Percentiles rank a stretch among this genome's conserved stretches.
Evolutionary conservation across 1,140 invertebrate species (phyloP).

Genomic region (Drosophila orena): DNA sequence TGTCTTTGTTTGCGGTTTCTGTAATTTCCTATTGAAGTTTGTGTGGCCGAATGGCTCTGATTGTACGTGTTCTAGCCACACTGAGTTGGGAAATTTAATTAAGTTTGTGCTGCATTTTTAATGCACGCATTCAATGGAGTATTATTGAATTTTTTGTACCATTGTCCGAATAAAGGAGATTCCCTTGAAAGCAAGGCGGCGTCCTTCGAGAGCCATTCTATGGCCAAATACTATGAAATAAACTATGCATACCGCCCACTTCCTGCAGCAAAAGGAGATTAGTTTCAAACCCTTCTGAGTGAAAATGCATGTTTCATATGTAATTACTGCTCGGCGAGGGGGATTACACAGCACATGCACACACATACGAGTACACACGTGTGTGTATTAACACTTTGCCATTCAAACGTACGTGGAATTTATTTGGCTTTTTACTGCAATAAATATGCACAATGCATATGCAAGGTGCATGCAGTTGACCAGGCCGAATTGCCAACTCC

Average conservation of each 20-base stretch:
- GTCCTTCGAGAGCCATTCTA: slow-evolving; percentile 31
- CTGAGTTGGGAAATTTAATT: slow-evolving; percentile 38
- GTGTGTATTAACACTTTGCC: slow-evolving; percentile 9
- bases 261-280: not conserved
- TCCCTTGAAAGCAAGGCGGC: slow-evolving; percentile 2
- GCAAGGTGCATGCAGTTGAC: slow-evolving; percentile 16
- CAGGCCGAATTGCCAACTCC: slow-evolving; percentile 14
- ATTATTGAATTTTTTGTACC: slow-evolving; percentile 6
- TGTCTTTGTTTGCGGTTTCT: slow-evolving; percentile 5
- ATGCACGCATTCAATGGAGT: slow-evolving; percentile 26
- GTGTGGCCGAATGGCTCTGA: slow-evolving; percentile 11
- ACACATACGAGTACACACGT: not conserved
- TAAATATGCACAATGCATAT: slow-evolving; percentile 26
- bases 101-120: slow-evolving; percentile 42
- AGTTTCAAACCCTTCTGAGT: slow-evolving; percentile 51
- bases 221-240: slow-evolving; percentile 20
- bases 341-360: not conserved
- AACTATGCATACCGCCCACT: slow-evolving; percentile 3
- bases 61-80: slow-evolving; percentile 8
- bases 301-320: slow-evolving; percentile 49
- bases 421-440: slow-evolving; percentile 37
- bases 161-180: slow-evolving; percentile 7
- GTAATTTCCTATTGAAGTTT: slow-evolving; percentile 31
- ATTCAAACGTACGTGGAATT: slow-evolving; percentile 16
- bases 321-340: slow-evolving; percentile 21